These are phyloP conservation scores for Apis laboriosa DNA, from an alignment of 1,140 invertebrate species.

Conservation along the genomic window DNA sequence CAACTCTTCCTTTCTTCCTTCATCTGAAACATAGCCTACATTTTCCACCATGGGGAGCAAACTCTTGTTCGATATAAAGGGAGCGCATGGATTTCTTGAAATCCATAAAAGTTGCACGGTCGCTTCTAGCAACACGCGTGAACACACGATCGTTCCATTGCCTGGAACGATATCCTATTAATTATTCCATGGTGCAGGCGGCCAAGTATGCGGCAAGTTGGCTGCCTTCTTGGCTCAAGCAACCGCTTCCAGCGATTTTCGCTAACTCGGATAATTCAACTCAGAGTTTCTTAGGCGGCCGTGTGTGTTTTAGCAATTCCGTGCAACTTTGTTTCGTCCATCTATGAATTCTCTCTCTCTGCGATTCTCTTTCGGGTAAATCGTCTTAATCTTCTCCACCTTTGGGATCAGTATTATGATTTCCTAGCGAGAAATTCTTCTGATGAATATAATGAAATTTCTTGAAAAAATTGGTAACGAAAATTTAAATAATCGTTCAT, in stretches of 20 bases:
- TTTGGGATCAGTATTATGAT: not conserved
- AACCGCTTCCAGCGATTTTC: constrained; percentile 25
- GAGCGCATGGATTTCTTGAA: not conserved
- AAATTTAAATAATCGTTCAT: too few species aligned
- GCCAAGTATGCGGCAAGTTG: constrained; percentile 12
- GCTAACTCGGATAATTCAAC: constrained; percentile 44
- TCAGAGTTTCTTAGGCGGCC: not conserved
- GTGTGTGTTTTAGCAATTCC: not conserved
- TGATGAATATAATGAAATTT: too few species aligned
- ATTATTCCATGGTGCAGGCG: constrained; percentile 27
- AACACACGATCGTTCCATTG: not conserved
- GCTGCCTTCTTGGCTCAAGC: not conserved
- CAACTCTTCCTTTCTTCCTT: too few species aligned
- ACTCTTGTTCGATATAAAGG: not conserved
- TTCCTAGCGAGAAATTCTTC: not conserved
- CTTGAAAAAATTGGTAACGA: too few species aligned
- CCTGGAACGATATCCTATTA: constrained; percentile 19
- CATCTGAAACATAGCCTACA: not conserved
- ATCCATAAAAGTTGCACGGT: constrained; percentile 5
- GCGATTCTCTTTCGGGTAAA: not conserved
- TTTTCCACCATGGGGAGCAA: not conserved
- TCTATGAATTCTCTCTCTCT: not conserved
- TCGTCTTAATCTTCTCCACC: not conserved
- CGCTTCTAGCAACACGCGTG: not conserved
- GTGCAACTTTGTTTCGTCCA: constrained; percentile 3